Percentiles rank a stretch among this genome's conserved stretches.
These are phyloP conservation scores for Chionis minor DNA, from an alignment of 2,113 vertebrate species.

Conservation along the genomic window DNA sequence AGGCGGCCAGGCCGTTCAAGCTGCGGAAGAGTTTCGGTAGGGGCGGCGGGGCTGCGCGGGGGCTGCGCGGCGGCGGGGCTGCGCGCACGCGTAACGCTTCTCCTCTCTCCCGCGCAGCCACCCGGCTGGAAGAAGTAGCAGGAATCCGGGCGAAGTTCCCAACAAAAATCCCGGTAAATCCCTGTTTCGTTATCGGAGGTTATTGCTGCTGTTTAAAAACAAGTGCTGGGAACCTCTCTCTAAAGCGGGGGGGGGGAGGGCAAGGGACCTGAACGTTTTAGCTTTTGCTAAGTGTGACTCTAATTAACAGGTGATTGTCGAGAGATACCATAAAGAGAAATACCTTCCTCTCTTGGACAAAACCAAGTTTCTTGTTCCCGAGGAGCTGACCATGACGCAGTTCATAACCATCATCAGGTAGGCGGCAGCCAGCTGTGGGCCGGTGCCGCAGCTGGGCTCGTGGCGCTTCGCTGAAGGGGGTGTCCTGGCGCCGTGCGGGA, in stretches of 20 bases:
- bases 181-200: background rate
- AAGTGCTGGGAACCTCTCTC: fast-evolving
- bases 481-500: no score
- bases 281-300: background rate
- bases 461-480: background rate
- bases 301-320: conserved; percentile 84
- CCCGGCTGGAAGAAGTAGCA: conserved; percentile 83
- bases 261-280: fast-evolving
- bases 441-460: background rate
- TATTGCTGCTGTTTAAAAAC: fast-evolving
- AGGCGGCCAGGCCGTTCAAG: conserved; percentile 79
- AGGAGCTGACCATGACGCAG: conserved; percentile 89
- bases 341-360: conserved; percentile 86
- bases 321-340: conserved; percentile 83
- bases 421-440: background rate
- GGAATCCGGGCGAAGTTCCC: conserved; percentile 88
- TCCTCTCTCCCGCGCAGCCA: conserved; percentile 69
- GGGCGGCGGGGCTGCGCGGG: background rate
- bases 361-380: conserved; percentile 90
- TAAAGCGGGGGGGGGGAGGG: background rate
- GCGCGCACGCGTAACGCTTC: background rate
- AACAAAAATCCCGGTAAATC: conserved; percentile 86
- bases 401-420: conserved; percentile 88
- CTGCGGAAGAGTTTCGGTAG: conserved; percentile 85
- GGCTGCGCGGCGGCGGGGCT: background rate